Evolutionary conservation across 2,113 vertebrate genomes (phyloP), one percentile per base, ranked within the genome.

Genomic region (Elachura formosa): DNA sequence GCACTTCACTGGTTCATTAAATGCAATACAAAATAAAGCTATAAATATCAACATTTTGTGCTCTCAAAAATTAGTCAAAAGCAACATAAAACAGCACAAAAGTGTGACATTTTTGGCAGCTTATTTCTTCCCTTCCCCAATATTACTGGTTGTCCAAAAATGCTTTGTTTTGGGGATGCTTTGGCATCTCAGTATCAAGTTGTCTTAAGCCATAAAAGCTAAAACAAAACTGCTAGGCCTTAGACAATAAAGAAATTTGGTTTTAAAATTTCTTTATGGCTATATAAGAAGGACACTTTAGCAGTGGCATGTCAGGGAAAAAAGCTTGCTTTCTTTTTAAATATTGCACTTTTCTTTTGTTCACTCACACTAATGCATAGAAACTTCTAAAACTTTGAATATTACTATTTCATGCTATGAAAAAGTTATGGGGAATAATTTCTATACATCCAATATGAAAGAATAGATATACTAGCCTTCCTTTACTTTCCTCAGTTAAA

Each of bases 311-410:
- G 92, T 86, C 2, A 93, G 96, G 97, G 86, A 84, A 94, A 95
- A 94, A 90, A 94, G 92, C 93, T 92, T 72, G 95, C 93, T 83
- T 95, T 96, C 87, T 95, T 87, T 96, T 95, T 85, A 92, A 87
- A 97, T 97, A 98, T 98, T 98, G 98, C 98, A 98, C 98, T 98
- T 96, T 96, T 95, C 94, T 96, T 98, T 97, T 98, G 97, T 98
- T 98, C 97, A 95, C 96, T 97, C 95, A 97, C 96, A 97, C 97
- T 97, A 97, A 97, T 97, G 97, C 97, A 98, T 94, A 98, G 97
- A 97, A 97, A 97, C 92, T 95, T 96, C 63, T 84, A 18, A 96
- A 97, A 79, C 94, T 96, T 88, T 95, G 95, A 97, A 87, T 95
- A 97, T 89, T 94, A 94, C 93, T 85, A 85, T 89, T 93, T 95